Percentiles rank a stretch among this genome's conserved stretches.
Evolutionary conservation across 2,113 vertebrate genomes (phyloP).

Genomic region (Oreochromis aureus): DNA sequence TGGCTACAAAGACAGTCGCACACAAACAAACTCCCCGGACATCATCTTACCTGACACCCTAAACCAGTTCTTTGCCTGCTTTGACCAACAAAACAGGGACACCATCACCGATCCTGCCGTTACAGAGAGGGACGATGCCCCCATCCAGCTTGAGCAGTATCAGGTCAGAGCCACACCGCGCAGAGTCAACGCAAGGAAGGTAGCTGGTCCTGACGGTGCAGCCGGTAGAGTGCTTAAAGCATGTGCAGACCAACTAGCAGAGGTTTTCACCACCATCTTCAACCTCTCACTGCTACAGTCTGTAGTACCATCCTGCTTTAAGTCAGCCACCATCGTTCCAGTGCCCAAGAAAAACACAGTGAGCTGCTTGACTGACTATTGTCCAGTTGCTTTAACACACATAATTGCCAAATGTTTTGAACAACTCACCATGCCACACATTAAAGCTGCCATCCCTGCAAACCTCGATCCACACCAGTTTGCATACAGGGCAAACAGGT

Average conservation of each 20-base stretch:
- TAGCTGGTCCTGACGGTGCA: background rate
- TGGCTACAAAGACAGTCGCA: background rate
- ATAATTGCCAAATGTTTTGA: too few species aligned
- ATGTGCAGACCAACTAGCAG: background rate
- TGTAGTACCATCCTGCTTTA: too few species aligned
- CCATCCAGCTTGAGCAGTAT: background rate
- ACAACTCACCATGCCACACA: too few species aligned
- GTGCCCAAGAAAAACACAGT: too few species aligned
- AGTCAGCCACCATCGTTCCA: too few species aligned
- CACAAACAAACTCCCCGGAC: background rate
- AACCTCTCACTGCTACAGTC: too few species aligned
- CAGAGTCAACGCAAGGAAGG: background rate
- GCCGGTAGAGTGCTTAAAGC: accelerated
- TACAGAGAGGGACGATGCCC: background rate
- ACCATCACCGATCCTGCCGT: background rate
- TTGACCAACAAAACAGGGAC: background rate
- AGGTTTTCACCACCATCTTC: too few species aligned
- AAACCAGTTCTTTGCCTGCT: accelerated
- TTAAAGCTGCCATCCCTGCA: too few species aligned
- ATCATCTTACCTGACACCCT: background rate
- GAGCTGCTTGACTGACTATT: too few species aligned
- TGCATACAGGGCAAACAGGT: too few species aligned
- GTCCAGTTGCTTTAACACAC: too few species aligned
- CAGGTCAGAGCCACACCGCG: accelerated
- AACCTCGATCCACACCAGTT: too few species aligned